Evolutionary conservation across 2,888 invertebrate species (phyloP).

Genomic region (Neoascia interrupta): DNA sequence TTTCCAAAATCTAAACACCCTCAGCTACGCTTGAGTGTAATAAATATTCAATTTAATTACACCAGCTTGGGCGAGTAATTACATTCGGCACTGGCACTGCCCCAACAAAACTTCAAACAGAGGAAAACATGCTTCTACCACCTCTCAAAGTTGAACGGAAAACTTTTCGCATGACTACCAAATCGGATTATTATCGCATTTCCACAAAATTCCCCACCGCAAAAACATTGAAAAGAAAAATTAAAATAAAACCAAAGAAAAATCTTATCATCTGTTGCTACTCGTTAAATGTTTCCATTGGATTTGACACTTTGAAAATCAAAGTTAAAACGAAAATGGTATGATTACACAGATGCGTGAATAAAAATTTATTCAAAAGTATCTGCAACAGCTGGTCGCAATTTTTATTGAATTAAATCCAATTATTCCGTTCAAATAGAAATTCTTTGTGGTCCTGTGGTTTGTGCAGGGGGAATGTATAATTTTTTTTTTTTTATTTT

Average conservation of each 20-base stretch:
- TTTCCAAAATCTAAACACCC: background rate
- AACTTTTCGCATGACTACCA: slow-evolving; percentile 61
- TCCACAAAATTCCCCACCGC: slow-evolving; percentile 12
- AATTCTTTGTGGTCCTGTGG: too few species aligned
- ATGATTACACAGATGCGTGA: slow-evolving; percentile 12
- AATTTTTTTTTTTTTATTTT: background rate
- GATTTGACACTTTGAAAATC: slow-evolving; percentile 34
- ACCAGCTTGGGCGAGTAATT: background rate
- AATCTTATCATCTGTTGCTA: slow-evolving; percentile 23
- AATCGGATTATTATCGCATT: slow-evolving; percentile 40
- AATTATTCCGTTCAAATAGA: slow-evolving; percentile 48
- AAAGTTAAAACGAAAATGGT: background rate
- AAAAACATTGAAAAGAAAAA: background rate
- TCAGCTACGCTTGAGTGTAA: background rate
- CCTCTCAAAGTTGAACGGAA: slow-evolving; percentile 21
- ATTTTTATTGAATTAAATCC: slow-evolving; percentile 56
- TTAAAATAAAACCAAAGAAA: background rate
- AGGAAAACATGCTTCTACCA: background rate
- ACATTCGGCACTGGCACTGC: background rate
- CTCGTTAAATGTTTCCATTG: slow-evolving; percentile 52
- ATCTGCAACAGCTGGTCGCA: slow-evolving; percentile 54
- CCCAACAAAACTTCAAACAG: background rate
- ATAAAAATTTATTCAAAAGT: slow-evolving; percentile 54
- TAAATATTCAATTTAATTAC: background rate
- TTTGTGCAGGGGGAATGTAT: too few species aligned